Conservation (phyloP, 30 jellyfish, hydroid and myxozoan genomes). For the Morbakka virulenta region DNA sequence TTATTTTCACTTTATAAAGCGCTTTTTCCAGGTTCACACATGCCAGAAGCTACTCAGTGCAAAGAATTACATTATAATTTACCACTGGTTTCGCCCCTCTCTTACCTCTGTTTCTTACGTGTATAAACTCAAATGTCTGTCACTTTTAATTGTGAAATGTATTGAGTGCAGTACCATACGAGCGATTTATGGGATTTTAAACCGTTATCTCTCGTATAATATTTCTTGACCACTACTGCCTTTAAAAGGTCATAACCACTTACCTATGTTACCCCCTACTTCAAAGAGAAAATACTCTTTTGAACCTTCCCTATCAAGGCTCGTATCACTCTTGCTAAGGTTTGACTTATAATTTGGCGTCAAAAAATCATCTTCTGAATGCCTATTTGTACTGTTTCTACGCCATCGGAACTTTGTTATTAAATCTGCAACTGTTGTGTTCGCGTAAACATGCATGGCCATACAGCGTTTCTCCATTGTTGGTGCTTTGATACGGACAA, state of each 20-base stretch:
- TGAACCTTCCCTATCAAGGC: slow-evolving; percentile 14
- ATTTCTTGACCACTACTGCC: too few relatives aligned
- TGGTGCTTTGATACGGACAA: slow-evolving; percentile 73
- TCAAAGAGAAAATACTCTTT: slow-evolving; percentile 56
- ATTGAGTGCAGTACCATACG: too few relatives aligned
- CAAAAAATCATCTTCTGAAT: slow-evolving; percentile 43
- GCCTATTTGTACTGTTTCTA: slow-evolving; percentile 61
- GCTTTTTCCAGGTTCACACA: too few relatives aligned
- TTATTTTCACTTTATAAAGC: too few relatives aligned
- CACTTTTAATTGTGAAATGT: too few relatives aligned
- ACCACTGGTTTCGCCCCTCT: too few relatives aligned
- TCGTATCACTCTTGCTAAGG: slow-evolving; percentile 31
- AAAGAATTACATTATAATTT: too few relatives aligned
- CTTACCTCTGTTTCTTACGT: too few relatives aligned
- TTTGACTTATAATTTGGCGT: slow-evolving; percentile 10
- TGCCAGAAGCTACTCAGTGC: too few relatives aligned
- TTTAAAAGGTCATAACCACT: background rate
- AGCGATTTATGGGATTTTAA: too few relatives aligned
- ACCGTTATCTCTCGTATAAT: too few relatives aligned
- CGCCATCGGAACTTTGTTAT: slow-evolving; percentile 82
- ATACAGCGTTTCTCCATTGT: slow-evolving; percentile 79
- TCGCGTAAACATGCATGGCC: slow-evolving; percentile 82
- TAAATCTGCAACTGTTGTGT: slow-evolving; percentile 79
- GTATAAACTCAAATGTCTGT: too few relatives aligned
- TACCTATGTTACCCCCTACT: slow-evolving; percentile 91